A percentile compares a stretch with the other conserved stretches of the same genome.
These are phyloP conservation scores for Entomobrya proxima DNA, from an alignment of 2,888 invertebrate genomes.

Conservation along the genomic window DNA sequence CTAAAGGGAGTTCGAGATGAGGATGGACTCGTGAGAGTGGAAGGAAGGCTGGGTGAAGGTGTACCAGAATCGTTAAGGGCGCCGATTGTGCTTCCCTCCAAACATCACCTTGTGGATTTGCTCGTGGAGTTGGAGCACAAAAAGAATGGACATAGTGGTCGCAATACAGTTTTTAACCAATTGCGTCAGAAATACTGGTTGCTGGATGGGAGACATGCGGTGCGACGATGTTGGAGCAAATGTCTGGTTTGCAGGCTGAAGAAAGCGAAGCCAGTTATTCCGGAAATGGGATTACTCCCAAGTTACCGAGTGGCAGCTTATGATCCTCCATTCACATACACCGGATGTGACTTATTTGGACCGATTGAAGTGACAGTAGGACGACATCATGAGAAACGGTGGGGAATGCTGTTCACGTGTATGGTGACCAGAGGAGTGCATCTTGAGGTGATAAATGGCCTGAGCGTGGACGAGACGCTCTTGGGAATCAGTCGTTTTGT, in stretches of 20 bases:
- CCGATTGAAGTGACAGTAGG: slow-evolving; percentile 12
- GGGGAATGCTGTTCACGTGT: slow-evolving; percentile 30
- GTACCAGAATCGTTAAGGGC: not conserved
- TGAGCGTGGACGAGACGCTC: not conserved
- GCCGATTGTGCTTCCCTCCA: not conserved
- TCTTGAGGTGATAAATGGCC: slow-evolving; percentile 4
- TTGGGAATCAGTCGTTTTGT: slow-evolving; percentile 15
- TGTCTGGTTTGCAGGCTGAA: not conserved
- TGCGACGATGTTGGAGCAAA: not conserved
- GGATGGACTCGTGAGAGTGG: not conserved
- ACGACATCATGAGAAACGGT: slow-evolving; percentile 28
- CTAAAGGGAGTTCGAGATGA: too few relatives aligned
- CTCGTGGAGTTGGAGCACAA: not conserved
- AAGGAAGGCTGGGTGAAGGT: not conserved
- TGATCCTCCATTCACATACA: not conserved
- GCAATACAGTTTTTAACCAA: not conserved
- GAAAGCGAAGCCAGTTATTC: not conserved
- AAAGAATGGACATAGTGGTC: not conserved
- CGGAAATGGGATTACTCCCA: not conserved
- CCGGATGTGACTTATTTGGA: slow-evolving; percentile 2
- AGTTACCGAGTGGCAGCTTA: not conserved
- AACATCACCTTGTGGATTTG: not conserved
- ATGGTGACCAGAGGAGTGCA: slow-evolving; percentile 23
- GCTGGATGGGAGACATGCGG: not conserved
- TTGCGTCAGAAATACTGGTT: slow-evolving; percentile 15